Percentiles rank a stretch among this genome's conserved stretches.
Conservation (phyloP, 2,113 vertebrate genomes). For the Corythaeola cristata region DNA sequence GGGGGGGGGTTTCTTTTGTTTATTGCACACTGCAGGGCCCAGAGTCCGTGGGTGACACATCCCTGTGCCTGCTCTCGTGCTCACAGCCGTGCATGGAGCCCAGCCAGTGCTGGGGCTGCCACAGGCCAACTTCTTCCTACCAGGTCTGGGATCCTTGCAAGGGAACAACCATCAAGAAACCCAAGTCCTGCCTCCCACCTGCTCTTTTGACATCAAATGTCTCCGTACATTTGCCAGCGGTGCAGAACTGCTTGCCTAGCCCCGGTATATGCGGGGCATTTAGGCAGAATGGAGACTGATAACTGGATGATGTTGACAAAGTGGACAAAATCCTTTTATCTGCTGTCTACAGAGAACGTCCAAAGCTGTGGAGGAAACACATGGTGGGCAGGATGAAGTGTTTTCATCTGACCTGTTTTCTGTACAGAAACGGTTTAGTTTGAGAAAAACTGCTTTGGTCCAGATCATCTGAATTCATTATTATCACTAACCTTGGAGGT, state of each 20-base stretch:
- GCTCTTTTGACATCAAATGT: not conserved
- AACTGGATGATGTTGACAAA: not conserved
- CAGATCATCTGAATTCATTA: not conserved
- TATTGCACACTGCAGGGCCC: not conserved
- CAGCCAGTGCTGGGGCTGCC: not conserved
- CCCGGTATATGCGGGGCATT: accelerated
- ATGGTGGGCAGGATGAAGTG: not conserved
- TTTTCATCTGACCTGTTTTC: not conserved
- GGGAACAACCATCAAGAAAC: not conserved
- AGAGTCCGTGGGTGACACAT: accelerated
- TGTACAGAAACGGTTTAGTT: not conserved
- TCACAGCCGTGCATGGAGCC: accelerated
- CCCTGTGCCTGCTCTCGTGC: not conserved
- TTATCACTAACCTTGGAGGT: not conserved
- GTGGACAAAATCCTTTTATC: not conserved
- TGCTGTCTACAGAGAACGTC: not conserved
- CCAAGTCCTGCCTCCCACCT: not conserved
- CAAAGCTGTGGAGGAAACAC: not conserved
- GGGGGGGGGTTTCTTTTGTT: not conserved
- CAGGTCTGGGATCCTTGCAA: not conserved
- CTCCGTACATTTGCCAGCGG: not conserved
- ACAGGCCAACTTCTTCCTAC: not conserved
- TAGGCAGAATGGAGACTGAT: not conserved
- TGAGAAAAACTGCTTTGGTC: not conserved
- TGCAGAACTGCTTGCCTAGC: not conserved